Percentiles rank a stretch among this genome's conserved stretches.
Evolutionary conservation across 2,888 invertebrate species (phyloP).

Genomic region (Pyrrhopygopsis socrates): DNA sequence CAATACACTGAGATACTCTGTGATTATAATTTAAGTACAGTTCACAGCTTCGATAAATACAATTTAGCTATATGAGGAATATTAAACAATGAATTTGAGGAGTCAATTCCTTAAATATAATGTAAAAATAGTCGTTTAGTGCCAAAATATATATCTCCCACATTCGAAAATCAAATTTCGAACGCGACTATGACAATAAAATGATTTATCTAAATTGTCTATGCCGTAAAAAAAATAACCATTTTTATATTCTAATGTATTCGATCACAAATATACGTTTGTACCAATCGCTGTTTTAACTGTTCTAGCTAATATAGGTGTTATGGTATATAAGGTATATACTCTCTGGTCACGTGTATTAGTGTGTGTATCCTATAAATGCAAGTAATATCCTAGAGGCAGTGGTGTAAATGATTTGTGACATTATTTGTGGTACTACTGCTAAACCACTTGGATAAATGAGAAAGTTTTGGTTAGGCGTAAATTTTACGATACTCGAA

Average conservation of each 20-base stretch:
- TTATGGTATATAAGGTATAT: constrained; percentile 53
- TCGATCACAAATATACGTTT: constrained; percentile 87
- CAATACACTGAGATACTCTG: constrained; percentile 93
- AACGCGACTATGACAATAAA: constrained; percentile 52
- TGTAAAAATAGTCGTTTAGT: constrained; percentile 89
- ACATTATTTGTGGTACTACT: constrained; percentile 72
- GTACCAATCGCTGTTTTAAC: constrained; percentile 89
- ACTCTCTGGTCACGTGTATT: constrained; percentile 31
- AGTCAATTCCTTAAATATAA: constrained; percentile 91
- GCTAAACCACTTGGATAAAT: constrained; percentile 27
- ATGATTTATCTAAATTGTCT: constrained; percentile 60
- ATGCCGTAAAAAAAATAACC: constrained; percentile 80
- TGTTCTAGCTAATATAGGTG: constrained; percentile 69
- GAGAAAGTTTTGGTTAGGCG: constrained; percentile 24
- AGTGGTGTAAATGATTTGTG: constrained; percentile 88
- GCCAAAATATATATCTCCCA: constrained; percentile 90
- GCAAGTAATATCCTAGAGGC: constrained; percentile 86
- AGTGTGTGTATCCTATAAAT: constrained; percentile 84
- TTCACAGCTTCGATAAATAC: constrained; percentile 93
- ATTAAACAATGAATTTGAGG: constrained; percentile 85
- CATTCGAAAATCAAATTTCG: constrained; percentile 53
- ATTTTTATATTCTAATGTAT: constrained; percentile 67
- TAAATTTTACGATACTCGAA: neutral
- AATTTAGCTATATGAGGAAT: constrained; percentile 88
- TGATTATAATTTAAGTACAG: constrained; percentile 94